A percentile compares a stretch with the other conserved stretches of the same genome.
Evolutionary conservation across 2,113 vertebrate species (phyloP).

Genomic region (Ifrita kowaldi): DNA sequence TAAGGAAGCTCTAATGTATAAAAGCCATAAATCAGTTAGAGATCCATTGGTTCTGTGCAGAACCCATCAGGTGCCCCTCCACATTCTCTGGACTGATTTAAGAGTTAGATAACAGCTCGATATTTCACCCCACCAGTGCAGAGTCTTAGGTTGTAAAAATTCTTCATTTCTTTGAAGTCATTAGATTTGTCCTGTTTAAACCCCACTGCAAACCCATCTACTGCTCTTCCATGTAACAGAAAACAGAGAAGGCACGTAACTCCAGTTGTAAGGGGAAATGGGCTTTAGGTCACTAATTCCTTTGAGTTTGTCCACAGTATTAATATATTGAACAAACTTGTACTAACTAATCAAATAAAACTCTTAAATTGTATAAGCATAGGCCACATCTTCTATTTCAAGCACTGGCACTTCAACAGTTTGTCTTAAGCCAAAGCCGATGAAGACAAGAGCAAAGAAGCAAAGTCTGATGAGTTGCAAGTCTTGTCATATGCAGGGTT

Average conservation of each 20-base stretch:
- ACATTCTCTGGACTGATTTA: neutral
- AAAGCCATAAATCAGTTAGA: neutral
- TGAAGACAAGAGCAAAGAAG: neutral
- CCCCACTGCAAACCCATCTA: neutral
- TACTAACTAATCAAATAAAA: neutral
- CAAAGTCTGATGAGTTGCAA: neutral
- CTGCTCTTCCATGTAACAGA: neutral
- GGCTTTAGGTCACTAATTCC: neutral
- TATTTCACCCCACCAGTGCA: neutral
- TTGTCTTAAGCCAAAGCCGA: neutral
- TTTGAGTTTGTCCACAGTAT: neutral
- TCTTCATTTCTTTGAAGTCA: neutral
- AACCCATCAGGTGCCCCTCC: neutral
- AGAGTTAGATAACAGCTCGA: neutral
- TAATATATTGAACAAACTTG: neutral
- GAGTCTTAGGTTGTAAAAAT: neutral
- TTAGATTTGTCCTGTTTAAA: neutral
- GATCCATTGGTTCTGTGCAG: neutral
- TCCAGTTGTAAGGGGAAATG: neutral
- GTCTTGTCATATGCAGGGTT: accelerated
- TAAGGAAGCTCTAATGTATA: neutral
- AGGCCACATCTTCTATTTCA: neutral
- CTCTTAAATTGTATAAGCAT: neutral
- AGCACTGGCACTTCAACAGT: accelerated
- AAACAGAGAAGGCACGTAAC: neutral